phyloP scores from a whole-genome alignment of 2,113 vertebrate species.

The Peucedramus taeniatus region DNA sequence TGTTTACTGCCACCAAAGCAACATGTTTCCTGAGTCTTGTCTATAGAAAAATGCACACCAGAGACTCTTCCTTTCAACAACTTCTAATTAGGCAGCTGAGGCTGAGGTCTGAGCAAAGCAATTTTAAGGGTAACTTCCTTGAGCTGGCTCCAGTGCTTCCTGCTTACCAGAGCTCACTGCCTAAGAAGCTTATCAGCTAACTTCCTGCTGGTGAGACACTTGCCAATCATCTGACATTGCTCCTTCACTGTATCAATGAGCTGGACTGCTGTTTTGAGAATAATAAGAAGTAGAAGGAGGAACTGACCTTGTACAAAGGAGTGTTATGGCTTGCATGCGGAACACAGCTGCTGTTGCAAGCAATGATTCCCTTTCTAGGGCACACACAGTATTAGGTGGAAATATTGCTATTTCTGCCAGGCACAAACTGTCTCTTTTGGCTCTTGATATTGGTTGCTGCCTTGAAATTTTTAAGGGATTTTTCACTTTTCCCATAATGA shows the following conservation, averaged over 20 bases:
- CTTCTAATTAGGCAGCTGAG: slow-evolving; percentile 53
- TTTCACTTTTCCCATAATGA: not conserved
- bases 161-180: slow-evolving; percentile 51
- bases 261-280: slow-evolving; percentile 25
- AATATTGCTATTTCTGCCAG: not conserved
- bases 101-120: slow-evolving; percentile 40
- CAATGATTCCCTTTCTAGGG: not conserved
- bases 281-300: slow-evolving; percentile 37
- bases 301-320: slow-evolving; percentile 41
- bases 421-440: not conserved
- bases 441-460: not conserved
- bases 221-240: slow-evolving; percentile 48
- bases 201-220: slow-evolving; percentile 51
- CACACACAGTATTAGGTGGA: not conserved
- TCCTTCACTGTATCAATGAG: slow-evolving; percentile 45
- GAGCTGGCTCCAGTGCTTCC: slow-evolving; percentile 47
- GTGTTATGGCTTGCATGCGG: not conserved
- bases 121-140: slow-evolving; percentile 63
- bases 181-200: slow-evolving; percentile 67
- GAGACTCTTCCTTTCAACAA: slow-evolving; percentile 48
- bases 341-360: not conserved
- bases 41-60: slow-evolving; percentile 35
- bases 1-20: slow-evolving; percentile 31
- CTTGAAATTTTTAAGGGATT: not conserved
- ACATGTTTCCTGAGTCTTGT: slow-evolving; percentile 32